These are phyloP conservation scores for Dicentrarchus labrax DNA, from an alignment of 2,113 vertebrate species.

Conservation along the genomic window DNA sequence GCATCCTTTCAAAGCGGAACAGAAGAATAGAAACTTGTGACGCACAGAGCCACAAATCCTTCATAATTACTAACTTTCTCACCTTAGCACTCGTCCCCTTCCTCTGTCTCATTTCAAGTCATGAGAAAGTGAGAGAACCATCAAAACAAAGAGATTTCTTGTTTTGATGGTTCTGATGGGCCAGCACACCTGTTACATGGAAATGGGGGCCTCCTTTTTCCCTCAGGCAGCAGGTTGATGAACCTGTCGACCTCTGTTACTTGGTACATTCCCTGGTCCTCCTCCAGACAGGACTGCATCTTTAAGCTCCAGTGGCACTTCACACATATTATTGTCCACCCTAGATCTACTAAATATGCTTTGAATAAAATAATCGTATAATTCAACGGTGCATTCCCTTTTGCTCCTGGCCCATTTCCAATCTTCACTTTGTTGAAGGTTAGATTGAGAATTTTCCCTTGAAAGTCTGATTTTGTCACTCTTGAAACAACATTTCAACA, in stretches of 20 bases:
- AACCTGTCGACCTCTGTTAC: slow-evolving; percentile 58
- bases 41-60: not conserved
- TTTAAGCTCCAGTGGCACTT: not conserved
- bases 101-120: slow-evolving; percentile 6
- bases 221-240: slow-evolving; percentile 71
- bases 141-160: no score
- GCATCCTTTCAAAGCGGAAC: not conserved
- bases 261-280: slow-evolving; percentile 29
- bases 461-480: not conserved
- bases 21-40: slow-evolving; percentile 2
- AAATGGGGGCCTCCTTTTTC: slow-evolving; percentile 16
- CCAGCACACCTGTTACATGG: slow-evolving; percentile 72
- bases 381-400: not conserved
- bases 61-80: slow-evolving; percentile 61
- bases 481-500: not conserved
- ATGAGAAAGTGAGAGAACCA: no score
- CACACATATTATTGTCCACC: not conserved
- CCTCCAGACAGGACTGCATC: not conserved
- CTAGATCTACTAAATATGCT: not conserved
- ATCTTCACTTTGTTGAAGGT: not conserved
- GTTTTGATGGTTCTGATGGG: slow-evolving; percentile 56
- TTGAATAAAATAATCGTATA: not conserved
- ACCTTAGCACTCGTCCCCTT: slow-evolving; percentile 1
- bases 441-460: not conserved
- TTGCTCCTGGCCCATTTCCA: not conserved